These are phyloP conservation scores for Charanyca ferruginea DNA, from an alignment of 2,888 invertebrate genomes.

Conservation along the genomic window DNA sequence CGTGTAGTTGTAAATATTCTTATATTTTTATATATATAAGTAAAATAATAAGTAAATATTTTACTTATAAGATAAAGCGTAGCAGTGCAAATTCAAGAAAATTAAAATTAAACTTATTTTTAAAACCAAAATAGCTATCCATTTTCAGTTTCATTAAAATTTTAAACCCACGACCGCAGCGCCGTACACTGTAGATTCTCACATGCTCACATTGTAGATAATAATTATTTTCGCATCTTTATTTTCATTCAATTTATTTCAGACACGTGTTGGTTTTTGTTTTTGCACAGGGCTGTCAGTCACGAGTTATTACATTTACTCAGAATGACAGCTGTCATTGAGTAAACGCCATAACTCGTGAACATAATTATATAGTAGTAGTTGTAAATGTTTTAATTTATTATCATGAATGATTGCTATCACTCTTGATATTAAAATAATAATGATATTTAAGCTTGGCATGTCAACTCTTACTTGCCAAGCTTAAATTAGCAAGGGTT, in stretches of 20 bases:
- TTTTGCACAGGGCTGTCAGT: constrained; percentile 24
- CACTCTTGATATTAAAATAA: neutral
- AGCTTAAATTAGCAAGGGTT: neutral
- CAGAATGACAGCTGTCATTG: constrained; percentile 7
- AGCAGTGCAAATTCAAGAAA: too few relatives aligned
- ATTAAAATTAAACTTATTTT: neutral
- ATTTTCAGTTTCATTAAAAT: constrained; percentile 13
- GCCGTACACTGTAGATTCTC: neutral
- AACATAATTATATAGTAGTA: too few relatives aligned
- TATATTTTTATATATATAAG: too few relatives aligned
- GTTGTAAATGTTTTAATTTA: too few relatives aligned
- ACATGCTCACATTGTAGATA: constrained; percentile 9
- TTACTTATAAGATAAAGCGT: too few relatives aligned
- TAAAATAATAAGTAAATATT: neutral
- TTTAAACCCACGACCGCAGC: neutral
- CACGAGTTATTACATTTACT: neutral
- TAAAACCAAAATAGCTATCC: too few relatives aligned
- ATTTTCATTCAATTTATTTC: constrained; percentile 20
- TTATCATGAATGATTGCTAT: constrained; percentile 13
- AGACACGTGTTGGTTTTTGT: neutral
- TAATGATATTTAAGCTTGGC: neutral
- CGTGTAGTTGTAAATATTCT: too few relatives aligned
- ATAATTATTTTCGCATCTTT: constrained; percentile 1
- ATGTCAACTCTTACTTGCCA: too few relatives aligned
- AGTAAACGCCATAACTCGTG: too few relatives aligned